Evolutionary conservation across 2,888 invertebrate genomes (phyloP).

Genomic region (Drosophila dives): DNA sequence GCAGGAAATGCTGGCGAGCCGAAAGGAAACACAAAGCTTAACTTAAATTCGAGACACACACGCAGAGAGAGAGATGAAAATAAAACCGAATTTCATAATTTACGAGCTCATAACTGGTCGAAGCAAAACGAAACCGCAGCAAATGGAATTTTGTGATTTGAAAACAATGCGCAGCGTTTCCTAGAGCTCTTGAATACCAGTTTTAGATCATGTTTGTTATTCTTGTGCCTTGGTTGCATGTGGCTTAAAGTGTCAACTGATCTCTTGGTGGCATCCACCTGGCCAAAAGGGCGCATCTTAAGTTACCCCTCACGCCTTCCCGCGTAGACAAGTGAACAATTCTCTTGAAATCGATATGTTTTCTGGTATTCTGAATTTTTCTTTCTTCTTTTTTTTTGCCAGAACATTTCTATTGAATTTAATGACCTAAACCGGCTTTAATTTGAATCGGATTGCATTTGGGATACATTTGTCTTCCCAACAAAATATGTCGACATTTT

Average conservation of each 20-base stretch:
- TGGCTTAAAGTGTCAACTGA: slow-evolving; percentile 31
- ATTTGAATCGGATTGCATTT: slow-evolving; percentile 37
- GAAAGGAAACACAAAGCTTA: slow-evolving; percentile 67
- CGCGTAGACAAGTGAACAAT: slow-evolving; percentile 52
- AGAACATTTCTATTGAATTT: slow-evolving; percentile 72
- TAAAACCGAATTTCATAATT: slow-evolving; percentile 64
- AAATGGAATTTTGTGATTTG: slow-evolving; percentile 24
- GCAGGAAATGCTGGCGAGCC: slow-evolving; percentile 67
- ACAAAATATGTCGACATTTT: slow-evolving; percentile 70
- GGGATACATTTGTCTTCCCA: slow-evolving; percentile 47
- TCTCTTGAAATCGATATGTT: slow-evolving; percentile 74
- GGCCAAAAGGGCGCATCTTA: slow-evolving; percentile 46
- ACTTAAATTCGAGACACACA: slow-evolving; percentile 46
- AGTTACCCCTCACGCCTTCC: slow-evolving; percentile 37
- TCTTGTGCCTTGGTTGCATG: slow-evolving; percentile 10
- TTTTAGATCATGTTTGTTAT: slow-evolving; percentile 23
- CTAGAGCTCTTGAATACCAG: slow-evolving; percentile 39
- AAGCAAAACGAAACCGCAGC: slow-evolving; percentile 56
- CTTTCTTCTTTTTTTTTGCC: slow-evolving; percentile 31
- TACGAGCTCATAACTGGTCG: slow-evolving; percentile 76
- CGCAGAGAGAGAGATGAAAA: slow-evolving; percentile 27
- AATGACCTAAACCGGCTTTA: slow-evolving; percentile 40
- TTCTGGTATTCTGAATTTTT: neutral
- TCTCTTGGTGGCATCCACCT: slow-evolving; percentile 25
- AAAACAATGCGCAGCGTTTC: slow-evolving; percentile 49